Evolutionary conservation across 2,113 vertebrate species (phyloP).

Genomic region (Lophochroa leadbeateri): DNA sequence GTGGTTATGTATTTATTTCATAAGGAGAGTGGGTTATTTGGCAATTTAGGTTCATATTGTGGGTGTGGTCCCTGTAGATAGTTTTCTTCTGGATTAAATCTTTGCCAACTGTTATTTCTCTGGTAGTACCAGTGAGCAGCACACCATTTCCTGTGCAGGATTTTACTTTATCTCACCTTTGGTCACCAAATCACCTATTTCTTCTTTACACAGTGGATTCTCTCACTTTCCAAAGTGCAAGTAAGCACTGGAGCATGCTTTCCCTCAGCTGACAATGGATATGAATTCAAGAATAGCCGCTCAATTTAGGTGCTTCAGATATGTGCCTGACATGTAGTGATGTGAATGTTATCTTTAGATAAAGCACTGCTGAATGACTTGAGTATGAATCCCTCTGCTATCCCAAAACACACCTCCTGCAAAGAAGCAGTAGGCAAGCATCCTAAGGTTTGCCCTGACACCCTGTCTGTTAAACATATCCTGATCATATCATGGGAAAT

Average conservation of each 20-base stretch:
- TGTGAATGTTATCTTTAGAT: neutral
- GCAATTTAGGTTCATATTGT: slow-evolving; percentile 14
- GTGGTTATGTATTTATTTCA: slow-evolving; percentile 44
- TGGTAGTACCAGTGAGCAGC: neutral
- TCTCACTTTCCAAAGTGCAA: neutral
- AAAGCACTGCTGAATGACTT: neutral
- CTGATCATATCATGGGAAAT: neutral
- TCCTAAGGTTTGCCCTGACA: neutral
- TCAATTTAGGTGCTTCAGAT: neutral
- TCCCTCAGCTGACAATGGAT: neutral
- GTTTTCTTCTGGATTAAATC: slow-evolving; percentile 11
- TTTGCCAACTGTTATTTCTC: neutral
- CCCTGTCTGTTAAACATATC: neutral
- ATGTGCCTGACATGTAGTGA: neutral
- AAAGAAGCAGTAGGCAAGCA: neutral
- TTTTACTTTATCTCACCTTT: neutral
- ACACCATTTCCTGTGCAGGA: neutral
- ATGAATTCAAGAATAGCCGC: neutral
- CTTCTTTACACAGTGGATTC: neutral
- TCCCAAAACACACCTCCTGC: neutral
- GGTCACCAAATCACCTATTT: neutral
- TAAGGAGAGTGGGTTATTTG: neutral
- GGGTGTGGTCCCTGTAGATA: neutral
- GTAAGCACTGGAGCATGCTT: neutral
- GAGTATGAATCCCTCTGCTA: neutral